phyloP scores from a whole-genome alignment of 2,797 vertebrate species.

The Sebastes diaconus region DNA sequence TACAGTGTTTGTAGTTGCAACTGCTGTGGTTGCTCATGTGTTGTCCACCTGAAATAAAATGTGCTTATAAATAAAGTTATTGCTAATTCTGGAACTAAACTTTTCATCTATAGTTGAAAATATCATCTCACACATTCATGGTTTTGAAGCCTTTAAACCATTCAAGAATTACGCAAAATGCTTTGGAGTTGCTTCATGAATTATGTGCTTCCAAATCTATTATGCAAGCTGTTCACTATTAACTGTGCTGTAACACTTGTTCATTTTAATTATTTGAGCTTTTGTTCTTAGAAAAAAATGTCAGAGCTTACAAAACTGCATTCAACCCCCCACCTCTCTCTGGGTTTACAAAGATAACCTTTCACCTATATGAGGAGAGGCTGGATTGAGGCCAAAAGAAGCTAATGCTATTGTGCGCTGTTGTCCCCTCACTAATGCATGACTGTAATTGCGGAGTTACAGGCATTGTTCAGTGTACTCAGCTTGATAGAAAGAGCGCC shows the following conservation, averaged over 20 bases:
- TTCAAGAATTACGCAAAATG: not conserved
- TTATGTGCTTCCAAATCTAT: constrained; percentile 17
- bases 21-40: no score
- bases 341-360: constrained; percentile 52
- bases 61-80: no score
- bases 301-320: constrained; percentile 10
- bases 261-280: constrained; percentile 2
- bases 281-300: constrained; percentile 5
- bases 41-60: no score
- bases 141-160: constrained; percentile 21
- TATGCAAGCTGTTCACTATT: constrained; percentile 4
- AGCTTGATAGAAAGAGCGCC: constrained; percentile 32
- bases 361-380: constrained; percentile 58
- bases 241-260: constrained; percentile 1
- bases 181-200: not conserved
- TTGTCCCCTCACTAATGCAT: constrained; percentile 36
- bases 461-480: constrained; percentile 45
- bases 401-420: constrained; percentile 62
- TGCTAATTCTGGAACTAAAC: not conserved
- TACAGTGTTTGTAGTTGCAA: no score
- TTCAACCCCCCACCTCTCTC: constrained; percentile 6
- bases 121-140: not conserved
- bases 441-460: constrained; percentile 28
- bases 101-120: not conserved
- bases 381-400: constrained; percentile 63